Base-by-base conservation (phyloP, 1,140 invertebrate species). In the Trichonephila clavata region DNA sequence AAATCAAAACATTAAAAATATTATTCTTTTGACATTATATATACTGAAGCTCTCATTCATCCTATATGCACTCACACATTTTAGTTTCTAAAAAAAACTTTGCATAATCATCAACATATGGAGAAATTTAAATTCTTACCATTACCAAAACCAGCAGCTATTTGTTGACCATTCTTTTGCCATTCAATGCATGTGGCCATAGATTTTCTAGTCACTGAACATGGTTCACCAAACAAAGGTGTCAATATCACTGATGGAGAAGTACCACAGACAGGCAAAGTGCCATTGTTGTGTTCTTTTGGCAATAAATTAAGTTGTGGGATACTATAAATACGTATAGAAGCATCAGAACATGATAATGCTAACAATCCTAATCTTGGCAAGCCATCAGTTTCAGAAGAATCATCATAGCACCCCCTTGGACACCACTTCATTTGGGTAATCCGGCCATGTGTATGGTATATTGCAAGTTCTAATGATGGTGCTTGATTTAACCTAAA, bases 371-470 rank as follows among this genome's bases (percentile, higher is more conserved):
- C 97, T 94, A 98, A 96, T 95, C 97, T 96, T 68, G 68, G 94
- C 92, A 87, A 94, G 16, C n/a, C 32, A 18, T 50, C 18, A 21
- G 61, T 65, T 14, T 50, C 8, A n/a, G 39, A 57, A 20, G 59
- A 20, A 24, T 27, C 32, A 57, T 92, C 43, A n/a, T 84, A 57
- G 43, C 86, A 94, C 10, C 97, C 97, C 0, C 97, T 97, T 24
- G 97, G 97, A 96, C 97, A 98, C 97, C 97, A 98, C 95, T 97
- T 97, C 95, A 98, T 96, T 61, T 96, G 96, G 97, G 97, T 97
- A 21, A 97, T 95, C 13, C 96, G 96, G 21, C 97, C 97, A 94
- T 96, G 96, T 32, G 97, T 96, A 94, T 97, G 97, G 43, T 96
- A 96, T 86, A 98, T 95, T 2, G 96, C 96, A 91, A 97, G 96